Percentiles rank a stretch among this genome's conserved stretches.
phyloP scores from a whole-genome alignment of 2,113 vertebrate genomes.

The Lophochroa leadbeateri region DNA sequence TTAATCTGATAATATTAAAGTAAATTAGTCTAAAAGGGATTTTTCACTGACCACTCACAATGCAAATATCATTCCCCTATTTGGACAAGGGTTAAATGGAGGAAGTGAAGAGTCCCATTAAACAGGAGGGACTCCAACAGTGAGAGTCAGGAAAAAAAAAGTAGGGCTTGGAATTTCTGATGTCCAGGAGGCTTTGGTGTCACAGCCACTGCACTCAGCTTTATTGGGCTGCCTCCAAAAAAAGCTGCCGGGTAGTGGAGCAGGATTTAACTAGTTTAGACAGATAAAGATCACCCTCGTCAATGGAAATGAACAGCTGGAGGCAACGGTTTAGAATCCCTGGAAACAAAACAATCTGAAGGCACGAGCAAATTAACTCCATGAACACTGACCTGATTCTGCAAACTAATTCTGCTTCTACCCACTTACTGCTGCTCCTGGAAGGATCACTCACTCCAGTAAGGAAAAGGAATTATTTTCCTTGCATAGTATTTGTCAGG shows the following conservation, averaged over 20 bases:
- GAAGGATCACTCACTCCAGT: background rate
- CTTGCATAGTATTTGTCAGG: background rate
- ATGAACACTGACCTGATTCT: conserved; percentile 40
- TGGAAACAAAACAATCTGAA: conserved; percentile 60
- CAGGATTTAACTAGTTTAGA: conserved; percentile 72
- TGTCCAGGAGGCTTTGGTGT: conserved; percentile 59
- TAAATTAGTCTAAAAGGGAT: background rate
- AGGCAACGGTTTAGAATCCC: conserved; percentile 64
- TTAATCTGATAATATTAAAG: background rate
- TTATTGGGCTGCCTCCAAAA: conserved; percentile 59
- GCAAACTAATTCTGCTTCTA: background rate
- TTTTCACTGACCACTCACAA: background rate
- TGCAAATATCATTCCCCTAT: background rate
- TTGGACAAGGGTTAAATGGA: background rate
- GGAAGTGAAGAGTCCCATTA: conserved; percentile 28
- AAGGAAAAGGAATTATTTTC: background rate
- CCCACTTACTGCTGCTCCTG: background rate
- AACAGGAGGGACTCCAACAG: background rate
- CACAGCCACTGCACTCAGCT: conserved; percentile 22
- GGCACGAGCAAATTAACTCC: conserved; percentile 64
- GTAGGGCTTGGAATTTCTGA: conserved; percentile 54
- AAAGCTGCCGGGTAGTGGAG: conserved; percentile 52
- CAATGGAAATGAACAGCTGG: conserved; percentile 76
- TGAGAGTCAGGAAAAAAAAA: conserved; percentile 9
- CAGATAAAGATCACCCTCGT: conserved; percentile 74